These are phyloP conservation scores for Diadophis punctatus DNA, from an alignment of 2,113 vertebrate species.

Conservation along the genomic window DNA sequence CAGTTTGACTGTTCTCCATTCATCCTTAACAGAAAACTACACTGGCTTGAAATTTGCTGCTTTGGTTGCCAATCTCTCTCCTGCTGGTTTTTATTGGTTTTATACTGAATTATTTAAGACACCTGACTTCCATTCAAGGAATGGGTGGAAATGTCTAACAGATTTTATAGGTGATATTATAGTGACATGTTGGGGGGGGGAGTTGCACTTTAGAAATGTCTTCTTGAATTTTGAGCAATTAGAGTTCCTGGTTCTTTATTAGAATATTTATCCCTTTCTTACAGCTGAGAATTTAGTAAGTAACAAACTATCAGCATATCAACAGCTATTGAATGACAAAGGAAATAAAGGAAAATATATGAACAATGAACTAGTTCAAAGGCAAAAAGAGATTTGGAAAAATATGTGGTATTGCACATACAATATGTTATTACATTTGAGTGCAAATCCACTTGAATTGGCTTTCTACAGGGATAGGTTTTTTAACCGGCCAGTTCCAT, in stretches of 20 bases:
- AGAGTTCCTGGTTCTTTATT: not conserved
- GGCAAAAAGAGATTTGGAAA: not conserved
- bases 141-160: not conserved
- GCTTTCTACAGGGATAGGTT: not conserved
- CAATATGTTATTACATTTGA: not conserved
- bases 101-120: not conserved
- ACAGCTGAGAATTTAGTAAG: not conserved
- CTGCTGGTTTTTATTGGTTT: not conserved
- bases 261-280: not conserved
- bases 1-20: not conserved
- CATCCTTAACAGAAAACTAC: not conserved
- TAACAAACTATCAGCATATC: not conserved
- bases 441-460: not conserved
- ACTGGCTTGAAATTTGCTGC: not conserved
- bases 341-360: not conserved
- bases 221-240: not conserved
- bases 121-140: not conserved
- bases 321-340: not conserved
- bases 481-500: not conserved
- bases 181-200: no score
- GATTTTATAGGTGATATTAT: not conserved
- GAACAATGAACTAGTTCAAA: not conserved
- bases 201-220: not conserved
- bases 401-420: not conserved
- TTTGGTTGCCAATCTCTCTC: not conserved